These are phyloP conservation scores for Heloderma charlesbogerti DNA, from an alignment of 2,113 vertebrate species.

Conservation along the genomic window DNA sequence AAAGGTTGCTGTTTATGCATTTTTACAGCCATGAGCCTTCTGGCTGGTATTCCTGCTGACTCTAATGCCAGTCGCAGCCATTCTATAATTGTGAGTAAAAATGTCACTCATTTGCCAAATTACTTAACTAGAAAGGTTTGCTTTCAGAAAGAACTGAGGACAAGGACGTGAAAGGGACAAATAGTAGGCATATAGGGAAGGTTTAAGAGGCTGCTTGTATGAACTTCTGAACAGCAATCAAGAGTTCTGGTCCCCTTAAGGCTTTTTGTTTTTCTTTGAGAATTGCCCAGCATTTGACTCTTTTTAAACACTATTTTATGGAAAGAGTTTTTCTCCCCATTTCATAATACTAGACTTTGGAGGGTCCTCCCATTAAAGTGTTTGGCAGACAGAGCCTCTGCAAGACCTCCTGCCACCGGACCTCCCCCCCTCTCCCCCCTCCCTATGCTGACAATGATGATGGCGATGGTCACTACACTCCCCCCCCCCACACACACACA, in stretches of 20 bases:
- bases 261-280: slow-evolving; percentile 15
- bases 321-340: slow-evolving; percentile 6
- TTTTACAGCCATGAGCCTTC: slow-evolving; percentile 54
- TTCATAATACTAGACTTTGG: slow-evolving; percentile 38
- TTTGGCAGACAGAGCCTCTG: too few species aligned
- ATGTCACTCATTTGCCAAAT: slow-evolving; percentile 53
- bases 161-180: slow-evolving; percentile 13
- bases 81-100: slow-evolving; percentile 57
- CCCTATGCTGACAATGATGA: too few species aligned
- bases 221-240: slow-evolving; percentile 36
- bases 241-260: slow-evolving; percentile 47
- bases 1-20: background rate
- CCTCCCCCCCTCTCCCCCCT: too few species aligned
- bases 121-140: slow-evolving; percentile 64
- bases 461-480: too few species aligned
- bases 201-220: background rate
- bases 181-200: background rate
- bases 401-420: too few species aligned
- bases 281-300: slow-evolving; percentile 2
- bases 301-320: slow-evolving; percentile 33
- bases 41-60: slow-evolving; percentile 51
- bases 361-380: slow-evolving; percentile 18
- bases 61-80: slow-evolving; percentile 57
- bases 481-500: too few species aligned
- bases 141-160: slow-evolving; percentile 35